These are phyloP conservation scores for Suillia variegata DNA, from an alignment of 2,888 invertebrate genomes.

Conservation along the genomic window DNA sequence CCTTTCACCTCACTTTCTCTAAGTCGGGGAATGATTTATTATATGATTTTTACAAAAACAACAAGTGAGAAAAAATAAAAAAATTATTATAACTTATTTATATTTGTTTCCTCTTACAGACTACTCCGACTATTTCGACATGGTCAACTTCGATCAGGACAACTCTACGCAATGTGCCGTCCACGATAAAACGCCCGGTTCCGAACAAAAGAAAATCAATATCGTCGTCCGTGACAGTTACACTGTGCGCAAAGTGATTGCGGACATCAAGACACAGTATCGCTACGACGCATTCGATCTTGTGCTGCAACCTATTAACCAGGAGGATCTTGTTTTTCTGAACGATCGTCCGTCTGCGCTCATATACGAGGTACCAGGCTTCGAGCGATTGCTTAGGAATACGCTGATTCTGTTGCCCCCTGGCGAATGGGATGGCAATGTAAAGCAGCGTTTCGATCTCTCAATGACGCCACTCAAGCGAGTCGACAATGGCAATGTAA, in stretches of 20 bases:
- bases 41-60: no score
- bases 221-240: slow-evolving; percentile 54
- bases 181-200: slow-evolving; percentile 56
- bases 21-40: no score
- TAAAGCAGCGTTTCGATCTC: slow-evolving; percentile 48
- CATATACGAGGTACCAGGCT: slow-evolving; percentile 52
- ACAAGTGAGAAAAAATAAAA: neutral
- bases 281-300: slow-evolving; percentile 55
- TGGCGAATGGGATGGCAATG: slow-evolving; percentile 52
- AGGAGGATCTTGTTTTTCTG: slow-evolving; percentile 50
- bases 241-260: slow-evolving; percentile 55
- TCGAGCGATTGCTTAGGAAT: slow-evolving; percentile 49
- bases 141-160: slow-evolving; percentile 33
- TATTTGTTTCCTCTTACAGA: neutral
- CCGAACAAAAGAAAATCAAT: slow-evolving; percentile 57
- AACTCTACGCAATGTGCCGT: slow-evolving; percentile 54
- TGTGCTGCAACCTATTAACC: slow-evolving; percentile 50
- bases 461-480: slow-evolving; percentile 25
- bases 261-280: slow-evolving; percentile 54
- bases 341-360: slow-evolving; percentile 45
- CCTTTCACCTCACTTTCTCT: no score
- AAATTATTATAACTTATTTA: neutral
- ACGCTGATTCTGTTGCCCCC: slow-evolving; percentile 49
- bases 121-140: neutral
- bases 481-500: slow-evolving; percentile 39